Conservation (phyloP, 2,888 invertebrate species). For the Pardosa pseudoannulata region DNA sequence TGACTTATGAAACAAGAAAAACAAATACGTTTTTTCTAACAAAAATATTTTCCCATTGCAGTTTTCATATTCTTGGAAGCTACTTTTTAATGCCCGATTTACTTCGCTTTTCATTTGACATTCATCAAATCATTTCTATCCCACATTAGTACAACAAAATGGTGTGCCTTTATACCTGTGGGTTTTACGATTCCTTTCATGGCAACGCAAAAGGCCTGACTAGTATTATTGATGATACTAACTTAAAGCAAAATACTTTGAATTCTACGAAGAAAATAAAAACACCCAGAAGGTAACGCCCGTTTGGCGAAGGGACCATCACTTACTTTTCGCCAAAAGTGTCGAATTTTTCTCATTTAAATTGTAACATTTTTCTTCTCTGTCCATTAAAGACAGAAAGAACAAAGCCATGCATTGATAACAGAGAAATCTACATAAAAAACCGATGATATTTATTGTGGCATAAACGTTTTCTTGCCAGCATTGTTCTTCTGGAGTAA, state of each 20-base stretch:
- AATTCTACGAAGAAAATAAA: neutral
- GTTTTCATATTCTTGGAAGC: too few relatives aligned
- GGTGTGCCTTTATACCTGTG: too few relatives aligned
- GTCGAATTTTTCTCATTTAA: slow-evolving; percentile 18
- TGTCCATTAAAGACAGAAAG: neutral
- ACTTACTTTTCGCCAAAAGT: neutral
- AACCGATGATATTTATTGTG: slow-evolving; percentile 19
- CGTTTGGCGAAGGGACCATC: neutral
- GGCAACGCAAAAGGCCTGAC: too few relatives aligned
- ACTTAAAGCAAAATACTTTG: neutral
- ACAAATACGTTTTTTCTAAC: too few relatives aligned
- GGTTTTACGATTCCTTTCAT: too few relatives aligned
- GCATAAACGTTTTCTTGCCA: neutral
- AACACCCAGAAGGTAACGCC: neutral
- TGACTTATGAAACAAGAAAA: too few relatives aligned
- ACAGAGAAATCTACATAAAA: slow-evolving; percentile 15
- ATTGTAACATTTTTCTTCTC: slow-evolving; percentile 1
- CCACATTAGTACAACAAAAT: too few relatives aligned
- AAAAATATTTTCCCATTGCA: too few relatives aligned
- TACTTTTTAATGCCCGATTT: too few relatives aligned
- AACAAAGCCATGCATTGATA: slow-evolving; percentile 18
- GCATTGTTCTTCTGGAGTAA: neutral
- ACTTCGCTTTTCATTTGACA: too few relatives aligned
- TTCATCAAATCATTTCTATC: too few relatives aligned
- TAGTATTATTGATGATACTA: neutral